Base-by-base conservation (phyloP, 2,113 vertebrate genomes). In the Numida meleagris region DNA sequence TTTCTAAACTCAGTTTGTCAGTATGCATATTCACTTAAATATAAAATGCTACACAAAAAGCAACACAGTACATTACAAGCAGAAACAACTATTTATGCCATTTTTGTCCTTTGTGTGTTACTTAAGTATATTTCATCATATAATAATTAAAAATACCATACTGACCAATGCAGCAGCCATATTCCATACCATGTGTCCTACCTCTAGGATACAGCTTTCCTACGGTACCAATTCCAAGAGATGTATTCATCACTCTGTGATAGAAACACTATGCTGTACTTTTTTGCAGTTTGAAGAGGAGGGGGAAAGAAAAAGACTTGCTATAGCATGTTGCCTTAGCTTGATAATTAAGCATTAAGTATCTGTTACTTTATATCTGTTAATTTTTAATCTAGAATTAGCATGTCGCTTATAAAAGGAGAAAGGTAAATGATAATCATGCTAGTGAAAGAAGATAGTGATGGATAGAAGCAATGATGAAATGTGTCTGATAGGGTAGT, bases 381-480 rank as follows among this genome's bases (percentile, higher is more conserved):
- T n/a, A n/a, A 14, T 66, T 93, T 89, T 91, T 80, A 85, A 48
- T 81, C 50, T 94, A 63, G 80, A 83, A 83, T 72, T 73, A 79
- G 45, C 27, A 43, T 77, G 77, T 65, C 79, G 27, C 42, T 80
- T 72, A 31, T 48, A 71, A 85, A 42, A 79, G 43, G 40, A 73
- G 84, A 81, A 95, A 91, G 51, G 83, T 94, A 95, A 92, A 93
- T 84, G 53, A 94, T 90, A 94, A 88, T 89, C 85, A 43, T 58
- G 66, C 91, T 68, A 68, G 75, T 1, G 10, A 90, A 86, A 86
- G 91, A 92, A 94, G 96, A 92, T 96, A 86, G 90, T 93, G 90
- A 96, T 94, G 92, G 93, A 96, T 94, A 96, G 93, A 93, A 86
- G 94, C 92, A 89, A 77, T 96, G 97, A 97, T 93, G 88, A 96